Evolutionary conservation across 2,113 vertebrate species (phyloP), one percentile per base, ranked within the genome.

Genomic region (Lepidiolamprologus cunningtoni): DNA sequence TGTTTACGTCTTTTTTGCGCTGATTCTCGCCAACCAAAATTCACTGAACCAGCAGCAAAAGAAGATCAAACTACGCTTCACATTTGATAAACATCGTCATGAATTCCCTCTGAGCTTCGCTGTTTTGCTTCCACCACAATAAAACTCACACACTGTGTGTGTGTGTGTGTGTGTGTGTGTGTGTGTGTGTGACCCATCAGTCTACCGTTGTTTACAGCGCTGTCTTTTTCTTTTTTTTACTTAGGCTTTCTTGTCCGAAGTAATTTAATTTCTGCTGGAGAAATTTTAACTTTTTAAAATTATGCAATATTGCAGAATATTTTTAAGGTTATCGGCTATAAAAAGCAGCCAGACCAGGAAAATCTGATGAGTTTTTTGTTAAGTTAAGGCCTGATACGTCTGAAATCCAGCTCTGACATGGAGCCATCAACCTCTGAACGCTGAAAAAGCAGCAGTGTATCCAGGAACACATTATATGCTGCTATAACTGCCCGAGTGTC

Each of bases 341-440:
- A 50, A 50, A 50, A 50, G 47, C 1, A 0, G 0, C 13, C 42
- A 45, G 13, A 1, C 14, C 42, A 45, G 14, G 6, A 47, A 16
- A 47, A 47, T 47, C 13, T 45, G n/a, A n/a, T 53, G 0, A 2
- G 0, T 6, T 53, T 6, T 53, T 53, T 53, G 52, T 53, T 53
- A 19, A 52, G 0, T 50, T 50, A 53, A 53, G 52, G 0, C 52
- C 52, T 54, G 52, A 54, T 54, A 0, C 3, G 0, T 54, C 52
- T 54, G 5, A 54, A 23, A 23, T 23, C 52, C 52, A 53, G 52
- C 52, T 53, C 52, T 53, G 9, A 53, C 52, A 54, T 1, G 9
- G 2, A 1, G 52, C 52, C 52, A 53, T 53, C 0, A 53, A n/a
- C 1, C 3, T 11, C 1, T 54, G 52, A 54, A 21, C 9, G 1